Base-by-base conservation (phyloP, 2,113 vertebrate species). In the Stomatorhinus ivindoensis region DNA sequence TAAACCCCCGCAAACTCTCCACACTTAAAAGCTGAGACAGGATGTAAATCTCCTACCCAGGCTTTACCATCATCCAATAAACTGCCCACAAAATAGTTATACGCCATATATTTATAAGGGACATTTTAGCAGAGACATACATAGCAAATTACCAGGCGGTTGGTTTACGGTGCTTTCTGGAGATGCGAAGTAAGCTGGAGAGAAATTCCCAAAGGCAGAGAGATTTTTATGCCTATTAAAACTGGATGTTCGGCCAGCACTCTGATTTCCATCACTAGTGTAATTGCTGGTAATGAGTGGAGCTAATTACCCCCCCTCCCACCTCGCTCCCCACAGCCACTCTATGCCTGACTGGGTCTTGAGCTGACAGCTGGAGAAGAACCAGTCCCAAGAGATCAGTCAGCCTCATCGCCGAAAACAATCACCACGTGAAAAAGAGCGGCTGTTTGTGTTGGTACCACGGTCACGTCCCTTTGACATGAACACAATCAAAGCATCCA, bases 241-340 rank as follows among this genome's bases (percentile, higher is more conserved):
- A 17, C 21, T 11, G 42, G 46, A 19, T 46, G 42, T 84, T 47
- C 82, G 24, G 21, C 42, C 82, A 11, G 82, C 46, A n/a, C 82
- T 84, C 65, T 35, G 65, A 31, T 73, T 73, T 73, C 82, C 42
- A 84, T 84, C 82, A 84, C 42, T 47, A 19, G 42, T 24, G 82
- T 84, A 84, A 84, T 84, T 84, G 82, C 46, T 84, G 5, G 42
- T 84, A 84, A 84, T 84, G 82, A 84, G 82, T 24, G 46, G 82
- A 44, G 46, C 42, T 84, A 84, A 48, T 84, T 48, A 42, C 2
- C 39, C 4, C 82, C 44, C 10, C 35, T 7, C 15, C 82, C 80
- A 21, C 1, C 24, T 2, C 80, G 0, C 15, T 4, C 1, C 80
- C 44, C 82, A 4, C 13, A 11, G 1, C 27, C 82, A 47, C 27